These are phyloP conservation scores for Sylvilagus bachmani DNA, from an alignment of 2,113 vertebrate genomes.

Conservation along the genomic window DNA sequence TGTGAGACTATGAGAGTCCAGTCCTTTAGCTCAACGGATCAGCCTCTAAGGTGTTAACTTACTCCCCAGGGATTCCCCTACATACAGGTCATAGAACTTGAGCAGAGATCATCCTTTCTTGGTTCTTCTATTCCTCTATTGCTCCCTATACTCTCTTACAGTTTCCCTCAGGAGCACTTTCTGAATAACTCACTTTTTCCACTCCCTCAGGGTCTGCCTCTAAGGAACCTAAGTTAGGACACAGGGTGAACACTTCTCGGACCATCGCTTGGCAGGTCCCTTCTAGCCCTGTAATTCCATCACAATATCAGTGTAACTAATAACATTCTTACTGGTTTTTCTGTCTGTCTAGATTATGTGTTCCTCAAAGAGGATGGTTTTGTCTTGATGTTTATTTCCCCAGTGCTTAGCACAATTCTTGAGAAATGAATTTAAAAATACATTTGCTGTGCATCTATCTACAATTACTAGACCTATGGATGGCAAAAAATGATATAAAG, in stretches of 20 bases:
- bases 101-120: background rate
- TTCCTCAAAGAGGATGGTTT: background rate
- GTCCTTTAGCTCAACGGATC: background rate
- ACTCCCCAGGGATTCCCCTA: background rate
- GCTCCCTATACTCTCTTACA: background rate
- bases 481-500: background rate
- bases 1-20: background rate
- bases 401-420: constrained; percentile 28
- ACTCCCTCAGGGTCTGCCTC: background rate
- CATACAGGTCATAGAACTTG: background rate
- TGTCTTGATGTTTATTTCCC: constrained; percentile 44
- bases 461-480: constrained; percentile 10
- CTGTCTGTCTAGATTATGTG: background rate
- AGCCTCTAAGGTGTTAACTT: background rate
- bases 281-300: background rate
- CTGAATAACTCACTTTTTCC: background rate
- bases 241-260: background rate
- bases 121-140: background rate
- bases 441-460: constrained; percentile 17
- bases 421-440: background rate
- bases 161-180: background rate
- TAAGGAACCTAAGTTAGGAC: background rate
- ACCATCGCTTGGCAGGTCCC: background rate
- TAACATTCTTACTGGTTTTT: background rate
- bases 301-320: background rate